A percentile compares a stretch with the other conserved stretches of the same genome.
These are phyloP conservation scores for Lacerta viridis DNA, from an alignment of 2,797 vertebrate species.

Conservation along the genomic window DNA sequence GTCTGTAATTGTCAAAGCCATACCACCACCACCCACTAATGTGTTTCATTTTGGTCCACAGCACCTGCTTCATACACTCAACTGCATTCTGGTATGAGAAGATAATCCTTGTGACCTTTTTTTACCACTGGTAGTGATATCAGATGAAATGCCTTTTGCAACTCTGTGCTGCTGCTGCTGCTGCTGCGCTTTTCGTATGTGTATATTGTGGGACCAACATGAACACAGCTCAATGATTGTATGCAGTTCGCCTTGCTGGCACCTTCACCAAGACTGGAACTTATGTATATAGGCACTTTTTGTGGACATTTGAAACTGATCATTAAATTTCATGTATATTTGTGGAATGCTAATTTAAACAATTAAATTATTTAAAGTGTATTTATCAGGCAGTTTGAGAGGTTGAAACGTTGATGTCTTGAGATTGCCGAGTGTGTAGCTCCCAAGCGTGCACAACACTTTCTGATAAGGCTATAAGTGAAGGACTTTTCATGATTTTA, in stretches of 20 bases:
- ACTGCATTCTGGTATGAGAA: conserved; percentile 91
- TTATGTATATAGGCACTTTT: conserved; percentile 87
- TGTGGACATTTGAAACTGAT: conserved; percentile 84
- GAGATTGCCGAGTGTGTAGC: conserved; percentile 78
- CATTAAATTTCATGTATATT: conserved; percentile 89
- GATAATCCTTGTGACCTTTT: conserved; percentile 83
- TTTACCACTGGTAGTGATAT: conserved; percentile 77
- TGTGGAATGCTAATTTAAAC: conserved; percentile 98
- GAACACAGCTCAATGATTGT: conserved; percentile 79
- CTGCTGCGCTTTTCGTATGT: conserved; percentile 84
- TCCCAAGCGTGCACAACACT: conserved; percentile 83
- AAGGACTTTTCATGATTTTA: conserved; percentile 85
- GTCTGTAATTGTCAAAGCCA: not conserved
- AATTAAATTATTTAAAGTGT: conserved; percentile 95
- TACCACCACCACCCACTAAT: no score
- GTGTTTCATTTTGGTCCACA: conserved; percentile 70
- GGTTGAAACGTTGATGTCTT: conserved; percentile 75
- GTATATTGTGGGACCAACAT: conserved; percentile 91
- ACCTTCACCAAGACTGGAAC: conserved; percentile 82
- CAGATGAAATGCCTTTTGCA: conserved; percentile 87
- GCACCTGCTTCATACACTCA: conserved; percentile 89
- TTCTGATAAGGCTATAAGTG: conserved; percentile 86
- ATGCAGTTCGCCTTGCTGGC: conserved; percentile 81
- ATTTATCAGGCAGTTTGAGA: conserved; percentile 87
- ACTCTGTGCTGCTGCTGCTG: conserved; percentile 88